Conservation (phyloP, 2,113 vertebrate genomes). For the Nerophis lumbriciformis region DNA sequence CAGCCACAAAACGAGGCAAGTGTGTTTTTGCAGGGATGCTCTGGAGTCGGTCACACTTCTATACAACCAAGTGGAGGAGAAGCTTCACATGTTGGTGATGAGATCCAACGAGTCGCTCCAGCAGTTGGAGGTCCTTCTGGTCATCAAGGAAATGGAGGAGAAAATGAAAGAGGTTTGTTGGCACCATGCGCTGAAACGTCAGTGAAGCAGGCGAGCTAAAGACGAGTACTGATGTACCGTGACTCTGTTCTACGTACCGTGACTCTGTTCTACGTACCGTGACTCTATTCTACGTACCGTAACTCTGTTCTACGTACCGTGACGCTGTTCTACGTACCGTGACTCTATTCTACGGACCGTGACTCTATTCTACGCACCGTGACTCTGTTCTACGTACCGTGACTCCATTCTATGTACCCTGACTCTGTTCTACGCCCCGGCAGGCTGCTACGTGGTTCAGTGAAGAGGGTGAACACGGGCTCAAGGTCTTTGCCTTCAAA, state of each 20-base stretch:
- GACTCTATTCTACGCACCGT: too few relatives aligned
- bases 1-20: neutral
- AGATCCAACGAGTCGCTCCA: constrained; percentile 82
- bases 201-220: neutral
- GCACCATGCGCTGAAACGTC: neutral
- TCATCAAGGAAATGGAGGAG: constrained; percentile 70
- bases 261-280: too few relatives aligned
- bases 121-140: constrained; percentile 75
- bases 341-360: too few relatives aligned
- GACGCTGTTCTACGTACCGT: too few relatives aligned
- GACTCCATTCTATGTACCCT: too few relatives aligned
- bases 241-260: too few relatives aligned
- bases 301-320: too few relatives aligned
- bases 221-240: neutral
- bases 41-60: constrained; percentile 72
- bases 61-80: constrained; percentile 85
- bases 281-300: too few relatives aligned
- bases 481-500: constrained; percentile 59
- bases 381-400: neutral
- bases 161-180: constrained; percentile 73
- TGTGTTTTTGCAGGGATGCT: constrained; percentile 61
- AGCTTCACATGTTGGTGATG: constrained; percentile 84
- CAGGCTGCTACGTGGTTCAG: constrained; percentile 82
- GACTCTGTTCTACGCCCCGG: neutral
- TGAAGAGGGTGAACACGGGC: constrained; percentile 65